Base-by-base conservation (phyloP, 2,888 invertebrate species). In the Acanthacorydalis orientalis region DNA sequence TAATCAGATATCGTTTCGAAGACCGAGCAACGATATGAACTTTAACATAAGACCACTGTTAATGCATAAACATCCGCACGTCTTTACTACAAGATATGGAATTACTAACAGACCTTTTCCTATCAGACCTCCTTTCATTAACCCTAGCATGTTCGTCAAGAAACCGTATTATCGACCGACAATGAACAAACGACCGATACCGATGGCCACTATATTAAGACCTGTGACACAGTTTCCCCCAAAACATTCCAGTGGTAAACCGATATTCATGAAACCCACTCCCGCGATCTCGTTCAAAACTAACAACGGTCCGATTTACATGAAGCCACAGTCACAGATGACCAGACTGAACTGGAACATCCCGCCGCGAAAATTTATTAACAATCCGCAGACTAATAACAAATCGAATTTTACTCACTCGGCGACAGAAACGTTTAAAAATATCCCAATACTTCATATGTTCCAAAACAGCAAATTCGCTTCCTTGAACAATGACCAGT, bases 131-230 rank as follows among this genome's bases (percentile, higher is more conserved):
- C n/a, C 23, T 4, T 32, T 16, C 14, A 34, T 44, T 35, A 44
- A 44, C 11, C 46, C 39, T 9, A 46, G 40, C 23, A 40, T 46
- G 16, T 14, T 34, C 10, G 40, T 46, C 40, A 46, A 47, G 35
- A 47, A 43, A 12, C 47, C 47, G 11, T 42, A 31, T 37, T 43
- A 32, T 15, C 38, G 46, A 10, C 31, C 12, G 1, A 10, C 44
- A 34, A 8, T 35, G 10, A 31, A 38, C 31, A 34, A 42, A 34
- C 31, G 42, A 1, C 43, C 47, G 8, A 14, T 43, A 8, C 15
- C 32, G 10, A 43, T 47, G 43, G 34, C 42, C 12, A 43, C 47
- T 16, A 43, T 47, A 34, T 34, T 47, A 31, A 37, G 47, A 9
- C 47, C 47, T 8, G 23, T 47, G 7, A n/a, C 14, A 16, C 37